Percentiles rank a stretch among this genome's conserved stretches.
phyloP scores from a whole-genome alignment of 1,140 invertebrate genomes.

The Tribolium castaneum region DNA sequence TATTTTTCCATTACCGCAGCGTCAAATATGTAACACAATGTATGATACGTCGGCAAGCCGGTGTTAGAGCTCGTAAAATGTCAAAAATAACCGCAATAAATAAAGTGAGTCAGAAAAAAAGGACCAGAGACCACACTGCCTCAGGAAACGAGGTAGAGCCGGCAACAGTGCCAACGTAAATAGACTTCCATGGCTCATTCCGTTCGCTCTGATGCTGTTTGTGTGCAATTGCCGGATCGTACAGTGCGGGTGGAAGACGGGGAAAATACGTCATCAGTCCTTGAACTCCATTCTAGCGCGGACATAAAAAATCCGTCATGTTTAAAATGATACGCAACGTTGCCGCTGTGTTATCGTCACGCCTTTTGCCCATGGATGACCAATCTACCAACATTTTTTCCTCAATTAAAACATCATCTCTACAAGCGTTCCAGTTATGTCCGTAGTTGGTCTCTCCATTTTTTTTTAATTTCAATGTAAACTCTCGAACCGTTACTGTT shows the following conservation, averaged over 20 bases:
- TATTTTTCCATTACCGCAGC: neutral
- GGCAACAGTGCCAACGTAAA: conserved; percentile 29
- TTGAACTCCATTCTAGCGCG: conserved; percentile 50
- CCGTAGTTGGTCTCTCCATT: neutral
- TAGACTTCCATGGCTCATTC: conserved; percentile 16
- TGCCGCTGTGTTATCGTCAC: conserved; percentile 29
- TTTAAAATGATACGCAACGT: conserved; percentile 36
- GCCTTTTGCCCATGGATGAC: conserved; percentile 24
- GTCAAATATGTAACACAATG: neutral
- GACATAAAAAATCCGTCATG: conserved; percentile 48
- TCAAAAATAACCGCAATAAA: conserved; percentile 30
- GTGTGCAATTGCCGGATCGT: conserved; percentile 31
- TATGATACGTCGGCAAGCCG: neutral
- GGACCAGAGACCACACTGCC: neutral
- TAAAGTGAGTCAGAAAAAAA: conserved; percentile 25
- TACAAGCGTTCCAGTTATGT: conserved; percentile 32
- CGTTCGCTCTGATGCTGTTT: conserved; percentile 11
- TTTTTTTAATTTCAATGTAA: conserved; percentile 24
- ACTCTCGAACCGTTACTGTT: conserved; percentile 16
- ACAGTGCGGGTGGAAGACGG: conserved; percentile 48
- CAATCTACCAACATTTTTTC: conserved; percentile 24
- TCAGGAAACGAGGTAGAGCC: conserved; percentile 10
- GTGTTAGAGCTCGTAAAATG: neutral
- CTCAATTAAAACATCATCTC: conserved; percentile 31
- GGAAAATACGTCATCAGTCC: conserved; percentile 48